These are phyloP conservation scores for Sardina pilchardus DNA, from an alignment of 2,113 vertebrate genomes.

Conservation along the genomic window DNA sequence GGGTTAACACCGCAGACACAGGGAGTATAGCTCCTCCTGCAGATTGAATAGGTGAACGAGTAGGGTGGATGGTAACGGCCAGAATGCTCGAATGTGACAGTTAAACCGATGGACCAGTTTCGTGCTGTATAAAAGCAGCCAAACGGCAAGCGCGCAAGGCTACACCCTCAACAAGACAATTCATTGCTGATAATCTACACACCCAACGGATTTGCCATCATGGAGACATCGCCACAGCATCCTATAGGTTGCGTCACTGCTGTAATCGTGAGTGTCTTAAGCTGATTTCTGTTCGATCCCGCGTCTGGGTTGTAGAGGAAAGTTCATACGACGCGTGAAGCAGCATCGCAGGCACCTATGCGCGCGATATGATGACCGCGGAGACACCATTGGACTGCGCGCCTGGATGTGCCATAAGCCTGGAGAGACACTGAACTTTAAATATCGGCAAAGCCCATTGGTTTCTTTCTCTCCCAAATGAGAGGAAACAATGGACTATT, in stretches of 20 bases:
- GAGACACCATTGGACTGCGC: conserved; percentile 13
- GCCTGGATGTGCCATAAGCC: neutral
- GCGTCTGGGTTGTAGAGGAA: conserved; percentile 13
- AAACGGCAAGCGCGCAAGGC: neutral
- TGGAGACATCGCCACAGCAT: conserved; percentile 17
- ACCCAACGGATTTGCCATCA: conserved; percentile 12
- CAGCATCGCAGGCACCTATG: neutral
- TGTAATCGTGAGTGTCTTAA: conserved; percentile 24
- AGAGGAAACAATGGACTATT: conserved; percentile 18
- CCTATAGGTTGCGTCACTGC: conserved; percentile 19
- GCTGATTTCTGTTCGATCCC: conserved; percentile 37
- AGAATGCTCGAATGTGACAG: conserved; percentile 10
- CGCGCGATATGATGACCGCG: conserved; percentile 17
- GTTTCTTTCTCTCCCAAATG: neutral
- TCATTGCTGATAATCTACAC: neutral
- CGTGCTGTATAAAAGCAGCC: neutral
- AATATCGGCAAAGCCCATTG: neutral
- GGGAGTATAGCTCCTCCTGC: neutral
- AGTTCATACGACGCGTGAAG: conserved; percentile 17
- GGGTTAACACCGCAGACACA: neutral
- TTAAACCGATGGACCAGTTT: neutral
- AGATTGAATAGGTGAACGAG: neutral
- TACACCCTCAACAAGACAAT: conserved; percentile 6
- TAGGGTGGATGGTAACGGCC: neutral
- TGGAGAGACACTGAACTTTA: conserved; percentile 11